Evolutionary conservation across 1,140 invertebrate species (phyloP).

Genomic region (Ceratoteleas bidentatus): DNA sequence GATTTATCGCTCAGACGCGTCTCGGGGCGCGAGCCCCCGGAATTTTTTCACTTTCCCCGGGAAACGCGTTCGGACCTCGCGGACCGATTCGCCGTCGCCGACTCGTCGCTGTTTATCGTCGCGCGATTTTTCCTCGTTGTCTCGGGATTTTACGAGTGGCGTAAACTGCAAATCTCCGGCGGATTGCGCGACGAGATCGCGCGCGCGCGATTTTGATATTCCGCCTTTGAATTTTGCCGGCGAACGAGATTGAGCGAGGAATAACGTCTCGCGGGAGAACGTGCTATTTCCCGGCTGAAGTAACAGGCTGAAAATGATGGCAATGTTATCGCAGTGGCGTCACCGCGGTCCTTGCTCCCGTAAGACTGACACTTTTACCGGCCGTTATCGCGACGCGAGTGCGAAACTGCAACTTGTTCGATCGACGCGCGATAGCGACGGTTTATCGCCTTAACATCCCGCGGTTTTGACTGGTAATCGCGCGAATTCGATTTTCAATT

Average conservation of each 20-base stretch:
- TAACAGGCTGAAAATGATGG: constrained; percentile 67
- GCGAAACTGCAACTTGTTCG: constrained; percentile 64
- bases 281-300: constrained; percentile 65
- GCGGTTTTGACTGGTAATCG: constrained; percentile 27
- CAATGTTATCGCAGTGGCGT: constrained; percentile 70
- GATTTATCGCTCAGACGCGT: no score
- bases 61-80: no score
- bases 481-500: constrained; percentile 34
- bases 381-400: constrained; percentile 54
- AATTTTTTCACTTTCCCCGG: no score
- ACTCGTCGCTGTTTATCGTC: no score
- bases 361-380: constrained; percentile 60
- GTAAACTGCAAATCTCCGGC: constrained; percentile 53
- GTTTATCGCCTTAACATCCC: constrained; percentile 57
- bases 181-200: constrained; percentile 45
- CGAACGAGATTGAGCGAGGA: constrained; percentile 66
- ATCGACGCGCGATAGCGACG: constrained; percentile 64
- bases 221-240: constrained; percentile 63
- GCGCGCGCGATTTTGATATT: constrained; percentile 69
- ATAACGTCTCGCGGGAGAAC: constrained; percentile 57
- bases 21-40: no score
- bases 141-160: constrained; percentile 42
- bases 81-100: no score
- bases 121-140: no score
- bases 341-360: constrained; percentile 64